Evolutionary conservation across 2,113 vertebrate species (phyloP).

Genomic region (Etia nguti): DNA sequence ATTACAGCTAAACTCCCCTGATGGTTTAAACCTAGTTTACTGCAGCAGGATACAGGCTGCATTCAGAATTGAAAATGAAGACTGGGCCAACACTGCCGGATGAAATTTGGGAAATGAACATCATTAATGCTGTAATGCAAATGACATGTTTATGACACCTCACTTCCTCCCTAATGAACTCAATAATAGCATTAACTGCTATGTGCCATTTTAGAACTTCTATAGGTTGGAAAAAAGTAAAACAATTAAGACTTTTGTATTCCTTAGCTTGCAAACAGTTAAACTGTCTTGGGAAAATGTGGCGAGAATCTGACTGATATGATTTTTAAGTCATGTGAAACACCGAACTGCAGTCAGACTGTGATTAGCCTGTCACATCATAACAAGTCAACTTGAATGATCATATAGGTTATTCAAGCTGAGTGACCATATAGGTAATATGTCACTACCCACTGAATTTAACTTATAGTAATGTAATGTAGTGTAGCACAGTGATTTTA

Average conservation of each 20-base stretch:
- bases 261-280: background rate
- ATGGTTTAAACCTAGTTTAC: constrained; percentile 38
- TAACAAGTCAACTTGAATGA: background rate
- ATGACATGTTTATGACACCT: background rate
- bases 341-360: background rate
- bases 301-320: background rate
- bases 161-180: background rate
- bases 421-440: background rate
- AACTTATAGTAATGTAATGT: background rate
- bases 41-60: constrained; percentile 27
- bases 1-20: constrained; percentile 35
- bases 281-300: background rate
- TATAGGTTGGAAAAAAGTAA: background rate
- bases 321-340: background rate
- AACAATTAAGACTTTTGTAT: background rate
- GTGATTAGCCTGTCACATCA: background rate
- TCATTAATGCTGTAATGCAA: background rate
- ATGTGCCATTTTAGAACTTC: background rate
- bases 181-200: background rate
- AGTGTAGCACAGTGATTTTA: background rate
- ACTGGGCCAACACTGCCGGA: constrained; percentile 10
- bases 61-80: constrained; percentile 26
- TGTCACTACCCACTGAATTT: background rate
- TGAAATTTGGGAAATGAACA: constrained; percentile 31
- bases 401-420: background rate